Conservation (phyloP, 2,113 vertebrate genomes). For the Rhynchopsitta pachyrhyncha region DNA sequence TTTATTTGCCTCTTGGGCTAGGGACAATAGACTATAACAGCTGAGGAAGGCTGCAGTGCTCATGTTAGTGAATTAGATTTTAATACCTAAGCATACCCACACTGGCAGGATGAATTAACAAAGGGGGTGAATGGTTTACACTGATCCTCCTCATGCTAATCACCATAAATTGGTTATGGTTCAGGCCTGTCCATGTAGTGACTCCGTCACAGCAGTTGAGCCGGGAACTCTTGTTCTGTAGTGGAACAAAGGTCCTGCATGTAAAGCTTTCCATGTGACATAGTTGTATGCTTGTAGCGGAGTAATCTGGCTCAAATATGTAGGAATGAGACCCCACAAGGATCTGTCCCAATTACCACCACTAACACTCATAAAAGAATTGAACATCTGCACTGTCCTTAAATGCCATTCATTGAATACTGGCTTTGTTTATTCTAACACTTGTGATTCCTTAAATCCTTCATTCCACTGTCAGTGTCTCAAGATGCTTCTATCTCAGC, state of each 20-base stretch:
- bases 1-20: constrained; percentile 46
- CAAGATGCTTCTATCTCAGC: not conserved
- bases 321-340: not conserved
- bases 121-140: not conserved
- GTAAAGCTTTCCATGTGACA: not conserved
- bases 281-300: accelerated
- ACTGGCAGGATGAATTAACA: not conserved
- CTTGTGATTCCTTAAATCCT: not conserved
- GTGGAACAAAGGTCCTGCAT: not conserved
- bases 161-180: not conserved
- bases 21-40: not conserved
- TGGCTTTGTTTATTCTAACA: not conserved
- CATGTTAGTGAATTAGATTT: not conserved
- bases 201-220: not conserved
- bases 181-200: not conserved
- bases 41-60: not conserved
- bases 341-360: not conserved
- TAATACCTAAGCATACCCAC: not conserved
- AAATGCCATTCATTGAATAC: accelerated
- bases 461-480: not conserved
- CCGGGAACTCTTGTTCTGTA: not conserved
- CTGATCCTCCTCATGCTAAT: not conserved
- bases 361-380: too few species aligned
- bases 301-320: not conserved
- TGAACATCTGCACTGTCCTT: not conserved